phyloP scores from a whole-genome alignment of 2,113 vertebrate genomes.

The Terrapene triunguis region DNA sequence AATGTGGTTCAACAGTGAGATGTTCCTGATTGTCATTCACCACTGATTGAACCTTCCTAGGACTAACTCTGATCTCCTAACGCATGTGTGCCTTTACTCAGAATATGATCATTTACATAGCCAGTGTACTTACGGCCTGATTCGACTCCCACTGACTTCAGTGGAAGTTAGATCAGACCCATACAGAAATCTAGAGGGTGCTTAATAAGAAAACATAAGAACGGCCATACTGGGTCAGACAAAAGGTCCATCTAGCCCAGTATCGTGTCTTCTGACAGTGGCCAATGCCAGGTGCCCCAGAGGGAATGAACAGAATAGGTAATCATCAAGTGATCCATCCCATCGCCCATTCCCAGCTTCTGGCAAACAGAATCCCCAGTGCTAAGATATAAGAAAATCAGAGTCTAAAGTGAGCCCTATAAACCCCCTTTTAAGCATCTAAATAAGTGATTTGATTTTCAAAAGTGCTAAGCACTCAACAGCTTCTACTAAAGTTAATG shows the following conservation, averaged over 20 bases:
- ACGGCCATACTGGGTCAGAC: background rate
- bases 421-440: background rate
- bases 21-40: background rate
- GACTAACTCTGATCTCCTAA: background rate
- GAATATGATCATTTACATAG: background rate
- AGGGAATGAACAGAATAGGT: no score
- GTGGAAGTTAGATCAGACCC: background rate
- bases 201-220: background rate
- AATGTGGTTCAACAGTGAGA: background rate
- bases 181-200: rapidly evolving
- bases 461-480: background rate
- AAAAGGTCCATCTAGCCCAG: background rate
- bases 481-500: background rate
- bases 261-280: background rate
- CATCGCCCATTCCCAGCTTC: no score
- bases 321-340: no score
- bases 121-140: background rate
- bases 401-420: background rate
- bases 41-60: background rate
- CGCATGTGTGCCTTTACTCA: background rate
- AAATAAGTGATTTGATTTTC: background rate
- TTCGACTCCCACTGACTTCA: background rate
- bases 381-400: background rate
- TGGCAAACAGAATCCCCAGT: background rate
- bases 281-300: no score